Evolutionary conservation across 2,888 invertebrate species (phyloP).

Genomic region (Apotomis capreana): DNA sequence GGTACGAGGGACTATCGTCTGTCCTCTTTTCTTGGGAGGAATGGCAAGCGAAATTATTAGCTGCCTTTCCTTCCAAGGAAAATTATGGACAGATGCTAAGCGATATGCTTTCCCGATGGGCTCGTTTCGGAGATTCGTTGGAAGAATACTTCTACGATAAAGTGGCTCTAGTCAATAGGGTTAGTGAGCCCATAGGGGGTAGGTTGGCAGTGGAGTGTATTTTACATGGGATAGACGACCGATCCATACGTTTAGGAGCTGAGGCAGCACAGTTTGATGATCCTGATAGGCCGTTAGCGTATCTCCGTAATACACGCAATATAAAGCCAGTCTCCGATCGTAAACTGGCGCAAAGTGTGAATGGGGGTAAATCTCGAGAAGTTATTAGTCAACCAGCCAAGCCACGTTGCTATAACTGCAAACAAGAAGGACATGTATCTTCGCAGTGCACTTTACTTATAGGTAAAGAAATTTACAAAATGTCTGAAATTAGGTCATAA

Average conservation of each 20-base stretch:
- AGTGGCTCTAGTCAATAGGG: conserved; percentile 38
- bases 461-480: too few relatives aligned
- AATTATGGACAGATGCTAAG: too few relatives aligned
- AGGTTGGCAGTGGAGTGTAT: conserved; percentile 42
- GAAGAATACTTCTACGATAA: conserved; percentile 43
- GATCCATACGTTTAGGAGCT: conserved; percentile 33
- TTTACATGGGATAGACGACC: too few relatives aligned
- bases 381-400: too few relatives aligned
- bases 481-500: too few relatives aligned
- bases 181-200: conserved; percentile 33
- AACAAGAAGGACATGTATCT: conserved; percentile 25
- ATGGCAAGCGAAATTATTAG: too few relatives aligned
- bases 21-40: too few relatives aligned
- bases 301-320: conserved; percentile 10
- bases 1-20: too few relatives aligned
- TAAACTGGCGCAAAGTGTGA: background rate
- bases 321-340: conserved; percentile 1
- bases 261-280: conserved; percentile 30
- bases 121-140: too few relatives aligned
- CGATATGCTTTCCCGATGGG: too few relatives aligned
- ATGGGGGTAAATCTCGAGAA: background rate
- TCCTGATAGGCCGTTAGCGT: conserved; percentile 15
- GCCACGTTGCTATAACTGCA: conserved; percentile 22
- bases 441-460: conserved; percentile 21
- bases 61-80: too few relatives aligned